Base-by-base conservation (phyloP, 1,140 invertebrate species). In the Drosophila sechellia region DNA sequence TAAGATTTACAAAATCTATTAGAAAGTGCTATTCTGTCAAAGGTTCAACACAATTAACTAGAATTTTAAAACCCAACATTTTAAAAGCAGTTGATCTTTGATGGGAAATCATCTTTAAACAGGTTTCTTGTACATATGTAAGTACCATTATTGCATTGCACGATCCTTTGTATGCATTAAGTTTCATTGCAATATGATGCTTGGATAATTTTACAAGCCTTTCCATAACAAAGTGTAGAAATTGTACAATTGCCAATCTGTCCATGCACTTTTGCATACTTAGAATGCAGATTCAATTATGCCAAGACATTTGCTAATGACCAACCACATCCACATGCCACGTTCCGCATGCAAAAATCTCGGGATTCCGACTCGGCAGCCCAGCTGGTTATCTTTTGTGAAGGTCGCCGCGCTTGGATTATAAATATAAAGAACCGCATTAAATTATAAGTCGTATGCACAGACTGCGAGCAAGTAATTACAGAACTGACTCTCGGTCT, bases 391-490 rank as follows among this genome's bases (percentile, higher is more conserved):
- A 70, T 61, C 59, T 57, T 77, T 68, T 39, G 54, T 63, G 71
- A 84, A 84, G 80, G 80, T 84, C 80, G 65, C 70, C 60, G 59
- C 43, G 80, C 56, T 68, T 49, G 60, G 65, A 76, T 84, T 84
- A 76, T 79, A 84, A 79, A 79, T 76, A 83, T 58, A 84, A 71
- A 56, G 71, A 76, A 78, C 54, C 57, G 65, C 57, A 75, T 60
- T 71, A 79, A 75, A 76, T 84, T 84, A 76, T 52, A 84, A 76
- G 70, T 72, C 63, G 45, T 56, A 42, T 46, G 65, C 42, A 60
- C 48, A 66, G 40, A 57, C 13, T 25, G 12, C 57, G 63, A 56
- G 55, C 50, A 70, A 68, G 50, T 70, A 70, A 69, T 70, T 70
- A 69, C 42, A 55, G 35, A 31, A 27, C 60, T 27, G 31, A 35